Conservation (phyloP, 2,888 invertebrate species). For the Drosophila tanythrix region DNA sequence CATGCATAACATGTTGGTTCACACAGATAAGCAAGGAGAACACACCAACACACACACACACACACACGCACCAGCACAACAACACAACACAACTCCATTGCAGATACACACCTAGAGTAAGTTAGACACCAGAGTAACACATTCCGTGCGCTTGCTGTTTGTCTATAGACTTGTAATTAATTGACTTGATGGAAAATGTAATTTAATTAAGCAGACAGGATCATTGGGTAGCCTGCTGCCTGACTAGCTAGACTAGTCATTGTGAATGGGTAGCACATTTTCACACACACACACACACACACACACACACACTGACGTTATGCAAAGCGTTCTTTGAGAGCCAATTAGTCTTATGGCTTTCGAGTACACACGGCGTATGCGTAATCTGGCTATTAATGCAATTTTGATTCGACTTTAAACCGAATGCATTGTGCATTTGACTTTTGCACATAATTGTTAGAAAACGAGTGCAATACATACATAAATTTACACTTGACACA, state of each 20-base stretch:
- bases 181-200: constrained; percentile 82
- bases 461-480: constrained; percentile 1
- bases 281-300: constrained; percentile 1
- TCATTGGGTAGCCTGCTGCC: constrained; percentile 19
- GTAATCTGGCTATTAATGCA: constrained; percentile 68
- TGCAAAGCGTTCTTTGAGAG: constrained; percentile 40
- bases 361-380: constrained; percentile 62
- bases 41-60: constrained; percentile 15
- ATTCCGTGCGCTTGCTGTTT: constrained; percentile 53
- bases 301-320: constrained; percentile 6
- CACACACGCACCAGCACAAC: constrained; percentile 3
- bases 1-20: constrained; percentile 75
- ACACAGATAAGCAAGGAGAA: constrained; percentile 34
- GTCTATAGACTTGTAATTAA: constrained; percentile 74
- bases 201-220: constrained; percentile 77
- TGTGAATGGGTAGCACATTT: constrained; percentile 34
- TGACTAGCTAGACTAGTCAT: constrained; percentile 18
- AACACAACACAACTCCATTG: constrained; percentile 8
- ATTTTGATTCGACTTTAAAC: constrained; percentile 57
- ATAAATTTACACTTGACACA: not conserved
- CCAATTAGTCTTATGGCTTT: constrained; percentile 72
- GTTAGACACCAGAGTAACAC: constrained; percentile 21
- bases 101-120: constrained; percentile 25
- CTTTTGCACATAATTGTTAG: not conserved
- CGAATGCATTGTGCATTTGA: constrained; percentile 12